Percentiles rank a stretch among this genome's conserved stretches.
Conservation (phyloP, 2,113 vertebrate genomes). For the Limnothrissa miodon region DNA sequence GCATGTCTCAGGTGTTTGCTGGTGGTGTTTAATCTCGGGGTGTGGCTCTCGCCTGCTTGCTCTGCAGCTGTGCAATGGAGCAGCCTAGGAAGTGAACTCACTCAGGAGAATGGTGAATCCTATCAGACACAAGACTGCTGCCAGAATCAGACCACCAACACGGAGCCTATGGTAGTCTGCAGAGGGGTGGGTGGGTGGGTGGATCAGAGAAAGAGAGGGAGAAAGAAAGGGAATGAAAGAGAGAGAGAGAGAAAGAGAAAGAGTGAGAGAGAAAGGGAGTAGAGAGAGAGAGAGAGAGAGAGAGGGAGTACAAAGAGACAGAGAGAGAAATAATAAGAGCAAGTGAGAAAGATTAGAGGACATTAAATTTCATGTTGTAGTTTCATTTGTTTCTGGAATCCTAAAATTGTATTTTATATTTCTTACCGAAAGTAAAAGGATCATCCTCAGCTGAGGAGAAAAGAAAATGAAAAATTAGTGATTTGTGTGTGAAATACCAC, state of each 20-base stretch:
- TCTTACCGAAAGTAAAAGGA: slow-evolving; percentile 74
- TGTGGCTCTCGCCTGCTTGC: neutral
- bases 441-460: slow-evolving; percentile 58
- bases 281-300: slow-evolving; percentile 5
- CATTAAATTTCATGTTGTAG: neutral
- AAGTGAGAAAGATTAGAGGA: too few relatives aligned
- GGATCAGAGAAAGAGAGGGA: slow-evolving; percentile 17
- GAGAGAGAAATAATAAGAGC: too few relatives aligned
- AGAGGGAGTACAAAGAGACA: neutral
- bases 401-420: neutral
- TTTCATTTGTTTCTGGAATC: neutral
- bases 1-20: neutral
- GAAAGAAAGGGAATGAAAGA: neutral
- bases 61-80: neutral
- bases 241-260: neutral
- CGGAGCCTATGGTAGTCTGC: slow-evolving; percentile 81
- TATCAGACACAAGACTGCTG: slow-evolving; percentile 78
- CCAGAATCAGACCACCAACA: slow-evolving; percentile 78
- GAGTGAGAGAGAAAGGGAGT: neutral
- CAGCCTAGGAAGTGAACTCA: slow-evolving; percentile 62
- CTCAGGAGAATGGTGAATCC: slow-evolving; percentile 84
- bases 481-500: slow-evolving; percentile 26
- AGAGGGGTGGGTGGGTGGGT: slow-evolving; percentile 28
- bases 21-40: neutral
- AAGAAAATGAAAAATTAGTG: slow-evolving; percentile 31